These are phyloP conservation scores for Mylabris phalerata DNA, from an alignment of 1,140 invertebrate species.

Conservation along the genomic window DNA sequence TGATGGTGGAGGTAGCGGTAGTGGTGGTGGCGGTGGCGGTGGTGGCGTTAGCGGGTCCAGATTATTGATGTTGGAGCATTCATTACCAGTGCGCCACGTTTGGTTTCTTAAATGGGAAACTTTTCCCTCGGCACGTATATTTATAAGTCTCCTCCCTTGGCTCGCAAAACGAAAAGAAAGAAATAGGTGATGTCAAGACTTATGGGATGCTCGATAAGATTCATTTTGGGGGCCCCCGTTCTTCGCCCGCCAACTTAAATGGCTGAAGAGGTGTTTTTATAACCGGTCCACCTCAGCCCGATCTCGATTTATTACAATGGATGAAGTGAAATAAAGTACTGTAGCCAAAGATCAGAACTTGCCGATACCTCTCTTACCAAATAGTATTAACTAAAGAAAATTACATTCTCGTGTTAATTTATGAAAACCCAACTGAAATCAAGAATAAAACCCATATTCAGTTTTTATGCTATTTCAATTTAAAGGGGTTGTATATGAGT, in stretches of 20 bases:
- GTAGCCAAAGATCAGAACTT: conserved; percentile 25
- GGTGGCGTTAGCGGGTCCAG: conserved; percentile 10
- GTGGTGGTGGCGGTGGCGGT: no score
- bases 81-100: conserved; percentile 35
- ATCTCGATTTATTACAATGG: conserved; percentile 39
- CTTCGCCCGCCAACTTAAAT: conserved; percentile 36
- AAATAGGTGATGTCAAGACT: conserved; percentile 49
- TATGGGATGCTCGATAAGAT: conserved; percentile 49
- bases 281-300: conserved; percentile 38
- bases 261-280: conserved; percentile 43
- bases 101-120: conserved; percentile 41
- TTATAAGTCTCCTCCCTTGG: conserved; percentile 42
- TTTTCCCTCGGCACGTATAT: conserved; percentile 42
- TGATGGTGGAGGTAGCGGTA: no score
- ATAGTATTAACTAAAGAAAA: no score
- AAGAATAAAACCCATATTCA: no score
- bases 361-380: conserved; percentile 12
- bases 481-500: conserved; percentile 8
- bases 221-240: conserved; percentile 41
- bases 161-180: conserved; percentile 35
- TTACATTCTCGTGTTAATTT: no score
- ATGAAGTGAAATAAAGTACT: conserved; percentile 40
- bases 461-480: no score
- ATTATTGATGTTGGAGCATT: conserved; percentile 34
- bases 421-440: no score